Percentiles rank a stretch among this genome's conserved stretches.
These are phyloP conservation scores for Yponomeuta plumbellus DNA, from an alignment of 2,888 invertebrate genomes.

Conservation along the genomic window DNA sequence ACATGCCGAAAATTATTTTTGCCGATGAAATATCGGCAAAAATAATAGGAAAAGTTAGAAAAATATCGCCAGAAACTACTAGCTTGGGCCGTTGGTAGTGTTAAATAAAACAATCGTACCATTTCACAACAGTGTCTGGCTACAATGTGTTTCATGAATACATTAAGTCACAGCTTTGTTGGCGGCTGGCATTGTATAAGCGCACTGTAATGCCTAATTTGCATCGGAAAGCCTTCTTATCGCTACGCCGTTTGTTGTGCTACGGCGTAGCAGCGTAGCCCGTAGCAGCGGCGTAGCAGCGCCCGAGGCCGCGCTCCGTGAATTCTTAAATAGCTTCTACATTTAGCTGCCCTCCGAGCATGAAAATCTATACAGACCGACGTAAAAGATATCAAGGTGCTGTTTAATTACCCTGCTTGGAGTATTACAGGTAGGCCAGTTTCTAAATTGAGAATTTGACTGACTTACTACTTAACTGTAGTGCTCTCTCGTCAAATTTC, in stretches of 20 bases:
- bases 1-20: no score
- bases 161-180: background rate
- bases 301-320: background rate
- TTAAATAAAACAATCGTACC: background rate
- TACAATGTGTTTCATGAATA: background rate
- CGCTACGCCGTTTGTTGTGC: constrained; percentile 7
- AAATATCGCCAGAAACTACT: background rate
- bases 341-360: background rate
- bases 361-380: no score
- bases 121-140: background rate
- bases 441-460: no score
- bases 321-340: background rate
- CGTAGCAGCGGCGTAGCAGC: background rate
- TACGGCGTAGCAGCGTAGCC: constrained; percentile 5
- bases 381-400: no score
- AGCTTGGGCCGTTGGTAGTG: background rate
- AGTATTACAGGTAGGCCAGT: no score
- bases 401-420: no score
- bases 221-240: constrained; percentile 10
- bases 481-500: no score
- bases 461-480: no score
- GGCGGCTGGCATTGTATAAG: background rate
- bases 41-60: no score
- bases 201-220: constrained; percentile 3
- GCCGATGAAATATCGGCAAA: no score